phyloP scores from a whole-genome alignment of 2,113 vertebrate species.

The Embiotoca jacksoni region DNA sequence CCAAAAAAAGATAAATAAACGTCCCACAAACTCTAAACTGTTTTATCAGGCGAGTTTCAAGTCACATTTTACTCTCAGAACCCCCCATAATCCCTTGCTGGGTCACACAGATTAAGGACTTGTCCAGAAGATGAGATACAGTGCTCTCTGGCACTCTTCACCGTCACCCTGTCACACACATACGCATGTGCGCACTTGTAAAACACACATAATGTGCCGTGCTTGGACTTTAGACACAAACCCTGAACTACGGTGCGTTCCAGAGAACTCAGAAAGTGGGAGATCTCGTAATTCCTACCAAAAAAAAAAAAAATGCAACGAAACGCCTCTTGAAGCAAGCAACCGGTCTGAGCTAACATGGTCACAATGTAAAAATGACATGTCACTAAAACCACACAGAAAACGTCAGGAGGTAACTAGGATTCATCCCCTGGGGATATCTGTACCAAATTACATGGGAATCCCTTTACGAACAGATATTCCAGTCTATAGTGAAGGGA shows the following conservation, averaged over 20 bases:
- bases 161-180: slow-evolving; percentile 42
- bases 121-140: slow-evolving; percentile 80
- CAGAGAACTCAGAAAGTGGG: slow-evolving; percentile 2
- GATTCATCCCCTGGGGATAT: slow-evolving; percentile 1
- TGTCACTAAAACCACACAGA: not conserved
- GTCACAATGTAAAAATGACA: too few relatives aligned
- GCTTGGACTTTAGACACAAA: slow-evolving; percentile 1
- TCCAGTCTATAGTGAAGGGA: not conserved
- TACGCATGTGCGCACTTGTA: slow-evolving; percentile 42
- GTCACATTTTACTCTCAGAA: slow-evolving; percentile 50
- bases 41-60: slow-evolving; percentile 46
- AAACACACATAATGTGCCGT: slow-evolving; percentile 11
- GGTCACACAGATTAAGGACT: slow-evolving; percentile 80
- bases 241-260: not conserved
- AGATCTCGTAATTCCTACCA: slow-evolving; percentile 12
- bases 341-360: too few relatives aligned
- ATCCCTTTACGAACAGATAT: not conserved
- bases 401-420: not conserved
- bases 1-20: not conserved
- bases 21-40: slow-evolving; percentile 25
- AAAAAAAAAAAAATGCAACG: slow-evolving; percentile 2
- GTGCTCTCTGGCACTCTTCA: slow-evolving; percentile 68
- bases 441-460: not conserved
- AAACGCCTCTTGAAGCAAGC: not conserved
- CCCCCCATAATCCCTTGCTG: slow-evolving; percentile 75